Base-by-base conservation (phyloP, 2,797 vertebrate species). In the Geotrypetes seraphini region DNA sequence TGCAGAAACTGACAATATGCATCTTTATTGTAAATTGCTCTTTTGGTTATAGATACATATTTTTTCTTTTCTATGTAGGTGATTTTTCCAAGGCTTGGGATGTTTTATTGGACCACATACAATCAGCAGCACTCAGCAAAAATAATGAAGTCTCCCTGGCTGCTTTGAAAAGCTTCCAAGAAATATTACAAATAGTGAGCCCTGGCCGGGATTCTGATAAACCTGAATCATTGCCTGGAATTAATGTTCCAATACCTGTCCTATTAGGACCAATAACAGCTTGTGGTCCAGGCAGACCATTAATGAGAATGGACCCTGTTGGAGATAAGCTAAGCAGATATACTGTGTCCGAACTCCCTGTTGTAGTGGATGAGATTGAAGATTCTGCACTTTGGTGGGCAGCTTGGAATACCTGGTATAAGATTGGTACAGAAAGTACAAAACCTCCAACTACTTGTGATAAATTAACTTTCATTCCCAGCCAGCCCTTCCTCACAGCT, bases 51-150 rank as follows among this genome's bases (percentile, higher is more conserved):
- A n/a, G n/a, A n/a, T n/a, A n/a, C n/a, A 15, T 28, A 5, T 17
- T 11, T n/a, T 22, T 26, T 31, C 16, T 31, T 36, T 16, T 49
- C 21, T 10, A 55, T 50, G 36, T 51, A 98, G 96, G 93, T 39
- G 94, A 97, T 64, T 99, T 98, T 77, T 89, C 92, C 25, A 89
- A 89, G 79, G 95, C 95, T 23, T 99, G 96, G 96, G 93, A 97
- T 71, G 83, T 97, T 40, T 85, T 98, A 57, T 81, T 99, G 60
- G 94, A 95, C 75, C 96, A 99, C 62, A 97, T 98, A 52, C 95
- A 96, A 26, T 98, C 96, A 7, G 96, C 96, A 11, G 93, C 95
- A 16, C 91, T 99, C 45, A 99, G 96, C 78, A 97, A 95, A 78
- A 99, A 98, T 70, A 97, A 88, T 16, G 96, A 99, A 76, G 96